Percentiles rank a stretch among this genome's conserved stretches.
phyloP scores from a whole-genome alignment of 2,113 vertebrate species.

The Corapipo altera region DNA sequence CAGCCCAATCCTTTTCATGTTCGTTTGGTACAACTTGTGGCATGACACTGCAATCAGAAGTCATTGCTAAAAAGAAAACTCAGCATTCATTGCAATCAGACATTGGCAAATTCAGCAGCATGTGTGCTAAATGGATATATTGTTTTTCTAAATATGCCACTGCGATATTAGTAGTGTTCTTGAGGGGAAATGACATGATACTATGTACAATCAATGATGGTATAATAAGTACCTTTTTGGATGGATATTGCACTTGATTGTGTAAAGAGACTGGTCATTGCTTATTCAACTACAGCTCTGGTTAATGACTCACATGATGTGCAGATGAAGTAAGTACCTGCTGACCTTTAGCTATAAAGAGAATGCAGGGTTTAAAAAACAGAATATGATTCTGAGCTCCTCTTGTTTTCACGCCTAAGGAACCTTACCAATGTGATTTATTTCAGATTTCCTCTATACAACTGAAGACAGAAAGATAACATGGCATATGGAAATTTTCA shows the following conservation, averaged over 20 bases:
- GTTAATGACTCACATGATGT: conserved; percentile 4
- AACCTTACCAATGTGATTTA: background rate
- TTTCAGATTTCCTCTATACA: background rate
- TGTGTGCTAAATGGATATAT: background rate
- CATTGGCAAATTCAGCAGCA: conserved; percentile 15
- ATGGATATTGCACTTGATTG: background rate
- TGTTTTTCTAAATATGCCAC: conserved; percentile 23
- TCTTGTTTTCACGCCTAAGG: background rate
- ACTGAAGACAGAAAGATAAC: background rate
- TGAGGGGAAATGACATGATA: conserved; percentile 5
- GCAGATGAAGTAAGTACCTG: background rate
- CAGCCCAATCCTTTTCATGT: background rate
- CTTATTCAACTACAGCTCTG: background rate
- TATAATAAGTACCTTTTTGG: conserved; percentile 3
- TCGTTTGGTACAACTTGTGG: background rate
- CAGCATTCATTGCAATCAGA: conserved; percentile 53
- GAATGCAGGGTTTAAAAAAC: background rate
- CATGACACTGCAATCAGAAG: conserved; percentile 49
- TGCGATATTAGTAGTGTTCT: conserved; percentile 12
- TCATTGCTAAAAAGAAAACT: conserved; percentile 18
- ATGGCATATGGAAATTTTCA: background rate
- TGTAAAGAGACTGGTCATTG: background rate
- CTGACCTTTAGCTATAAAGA: background rate
- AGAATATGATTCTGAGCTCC: background rate
- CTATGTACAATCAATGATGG: background rate